Evolutionary conservation across 1,140 invertebrate species (phyloP).

Genomic region (Drosophila ercepeae): DNA sequence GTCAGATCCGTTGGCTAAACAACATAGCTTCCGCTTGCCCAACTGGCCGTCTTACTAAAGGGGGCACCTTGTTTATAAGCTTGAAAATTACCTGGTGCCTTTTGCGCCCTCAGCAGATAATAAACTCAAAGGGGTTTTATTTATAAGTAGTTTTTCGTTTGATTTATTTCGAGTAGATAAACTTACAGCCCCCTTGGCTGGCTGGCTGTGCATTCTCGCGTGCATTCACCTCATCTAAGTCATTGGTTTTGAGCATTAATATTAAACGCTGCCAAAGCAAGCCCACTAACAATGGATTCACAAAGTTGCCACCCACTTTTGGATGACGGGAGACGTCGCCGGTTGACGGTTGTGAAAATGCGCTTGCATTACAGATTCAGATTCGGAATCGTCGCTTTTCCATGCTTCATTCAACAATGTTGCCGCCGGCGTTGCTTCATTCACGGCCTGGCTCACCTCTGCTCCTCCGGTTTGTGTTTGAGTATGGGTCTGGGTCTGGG

Average conservation of each 20-base stretch:
- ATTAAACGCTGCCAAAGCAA: conserved; percentile 46
- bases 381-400: conserved; percentile 11
- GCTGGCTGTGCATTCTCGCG: conserved; percentile 27
- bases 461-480: background rate
- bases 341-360: conserved; percentile 50
- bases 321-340: conserved; percentile 14
- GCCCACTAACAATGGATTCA: conserved; percentile 44
- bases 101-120: no score
- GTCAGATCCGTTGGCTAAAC: conserved; percentile 1
- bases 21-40: conserved; percentile 60
- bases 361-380: conserved; percentile 4
- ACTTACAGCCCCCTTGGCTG: background rate
- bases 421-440: conserved; percentile 50
- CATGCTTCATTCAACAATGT: conserved; percentile 70
- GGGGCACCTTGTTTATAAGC: background rate
- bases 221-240: conserved; percentile 61
- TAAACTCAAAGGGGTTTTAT: no score
- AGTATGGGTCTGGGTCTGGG: conserved; percentile 6
- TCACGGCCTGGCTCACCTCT: conserved; percentile 25
- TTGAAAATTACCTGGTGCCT: background rate
- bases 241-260: conserved; percentile 44
- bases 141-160: no score
- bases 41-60: conserved; percentile 1
- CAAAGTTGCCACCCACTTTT: conserved; percentile 58
- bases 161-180: no score